Evolutionary conservation across 2,888 invertebrate genomes (phyloP).

Genomic region (Pyrrhosoma nymphula): DNA sequence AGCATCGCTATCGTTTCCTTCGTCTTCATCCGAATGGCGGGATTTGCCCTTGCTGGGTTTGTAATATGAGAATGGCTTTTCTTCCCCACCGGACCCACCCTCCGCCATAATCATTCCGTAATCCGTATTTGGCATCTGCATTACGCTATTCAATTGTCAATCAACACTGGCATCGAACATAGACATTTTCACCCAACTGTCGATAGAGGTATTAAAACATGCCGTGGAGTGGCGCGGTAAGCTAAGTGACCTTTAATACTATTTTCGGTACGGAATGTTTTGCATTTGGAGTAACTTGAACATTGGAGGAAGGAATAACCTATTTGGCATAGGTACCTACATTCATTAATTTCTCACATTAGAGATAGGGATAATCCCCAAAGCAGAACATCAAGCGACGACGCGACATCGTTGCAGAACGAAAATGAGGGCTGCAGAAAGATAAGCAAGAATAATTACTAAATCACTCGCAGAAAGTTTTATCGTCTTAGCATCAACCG

Average conservation of each 20-base stretch:
- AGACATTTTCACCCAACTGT: not conserved
- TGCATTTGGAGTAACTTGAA: too few relatives aligned
- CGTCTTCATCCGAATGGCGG: slow-evolving; percentile 42
- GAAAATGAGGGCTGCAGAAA: too few relatives aligned
- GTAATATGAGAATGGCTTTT: slow-evolving; percentile 16
- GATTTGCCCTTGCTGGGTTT: not conserved
- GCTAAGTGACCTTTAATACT: not conserved
- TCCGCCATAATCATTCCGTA: slow-evolving; percentile 65
- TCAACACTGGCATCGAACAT: not conserved
- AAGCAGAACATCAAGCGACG: too few relatives aligned
- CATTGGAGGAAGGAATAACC: too few relatives aligned
- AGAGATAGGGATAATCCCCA: too few relatives aligned
- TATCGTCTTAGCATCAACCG: too few relatives aligned
- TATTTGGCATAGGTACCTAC: too few relatives aligned
- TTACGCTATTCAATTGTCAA: slow-evolving; percentile 26
- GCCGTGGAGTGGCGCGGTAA: not conserved
- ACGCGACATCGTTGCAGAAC: too few relatives aligned
- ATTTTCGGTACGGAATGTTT: too few relatives aligned
- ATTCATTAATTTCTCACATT: too few relatives aligned
- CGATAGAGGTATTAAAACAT: not conserved
- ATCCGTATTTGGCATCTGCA: not conserved
- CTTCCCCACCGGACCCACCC: slow-evolving; percentile 61
- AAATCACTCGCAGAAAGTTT: too few relatives aligned
- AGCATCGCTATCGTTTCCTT: slow-evolving; percentile 45
- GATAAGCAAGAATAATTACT: too few relatives aligned